Conservation (phyloP, 1,140 invertebrate species). For the Scaptomyza pallida region DNA sequence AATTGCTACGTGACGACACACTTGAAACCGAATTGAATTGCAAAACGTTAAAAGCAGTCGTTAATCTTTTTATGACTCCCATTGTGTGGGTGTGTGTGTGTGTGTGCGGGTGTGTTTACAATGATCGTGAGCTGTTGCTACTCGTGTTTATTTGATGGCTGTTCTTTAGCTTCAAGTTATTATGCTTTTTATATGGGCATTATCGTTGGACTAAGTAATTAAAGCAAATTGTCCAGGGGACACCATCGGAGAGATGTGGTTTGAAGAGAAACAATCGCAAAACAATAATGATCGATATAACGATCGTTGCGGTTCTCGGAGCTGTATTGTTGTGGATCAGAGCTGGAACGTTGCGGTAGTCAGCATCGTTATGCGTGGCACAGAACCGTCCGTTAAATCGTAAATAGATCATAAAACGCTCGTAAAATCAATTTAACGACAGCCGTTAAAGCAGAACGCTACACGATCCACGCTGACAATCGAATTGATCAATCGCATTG, state of each 20-base stretch:
- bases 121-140: constrained; percentile 42
- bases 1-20: constrained; percentile 44
- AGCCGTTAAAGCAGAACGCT: constrained; percentile 31
- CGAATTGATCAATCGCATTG: constrained; percentile 57
- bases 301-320: constrained; percentile 36
- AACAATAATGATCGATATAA: constrained; percentile 47
- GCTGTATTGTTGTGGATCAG: constrained; percentile 1
- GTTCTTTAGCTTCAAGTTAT: constrained; percentile 23
- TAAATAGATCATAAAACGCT: constrained; percentile 82
- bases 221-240: constrained; percentile 11
- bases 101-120: too few relatives aligned
- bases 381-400: constrained; percentile 75
- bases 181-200: constrained; percentile 34
- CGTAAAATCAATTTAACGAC: constrained; percentile 79
- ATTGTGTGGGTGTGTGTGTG: too few relatives aligned
- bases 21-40: constrained; percentile 41
- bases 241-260: constrained; percentile 12
- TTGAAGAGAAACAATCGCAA: constrained; percentile 51
- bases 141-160: constrained; percentile 49
- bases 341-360: constrained; percentile 34
- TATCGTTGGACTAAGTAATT: constrained; percentile 62
- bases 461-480: constrained; percentile 33
- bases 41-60: constrained; percentile 33
- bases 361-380: constrained; percentile 71
- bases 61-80: constrained; percentile 48